Base-by-base conservation (phyloP, 2,113 vertebrate species). In the Callaeas wilsoni region DNA sequence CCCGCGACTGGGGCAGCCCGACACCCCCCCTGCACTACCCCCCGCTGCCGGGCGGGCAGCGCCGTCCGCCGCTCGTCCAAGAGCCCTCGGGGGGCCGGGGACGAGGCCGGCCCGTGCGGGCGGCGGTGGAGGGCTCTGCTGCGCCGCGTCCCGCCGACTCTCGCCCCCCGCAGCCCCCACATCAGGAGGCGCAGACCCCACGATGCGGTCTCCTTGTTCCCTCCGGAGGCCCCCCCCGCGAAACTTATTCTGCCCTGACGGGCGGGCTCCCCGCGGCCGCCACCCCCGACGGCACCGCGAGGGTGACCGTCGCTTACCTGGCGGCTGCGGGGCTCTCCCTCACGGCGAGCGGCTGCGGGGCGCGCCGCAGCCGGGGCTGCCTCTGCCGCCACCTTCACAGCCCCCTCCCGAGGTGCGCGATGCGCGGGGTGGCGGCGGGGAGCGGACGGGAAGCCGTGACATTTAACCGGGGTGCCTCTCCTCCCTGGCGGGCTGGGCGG, bases 221-320 rank as follows among this genome's bases (percentile, higher is more conserved):
- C 20, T 29, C 19, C 44, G 23, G 30, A 41, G 18, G 3, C 32
- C 5, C 7, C n/a, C 25, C 10, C 33, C 71, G 12, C 16, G 26
- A 84, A 96, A 97, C 92, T 97, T 96, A 53, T 74, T 50, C 16
- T 87, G 57, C 74, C 67, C 44, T 70, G 32, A 41, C 65, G 10
- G 21, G 39, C 46, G 16, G 60, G 22, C 7, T 68, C 35, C 55
- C 47, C 23, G 13, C 17, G 19, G n/a, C 63, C 37, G 56, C 42
- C 52, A 41, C 39, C 64, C 76, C 67, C 73, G 91, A 37, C 52
- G 76, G 46, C 87, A 33, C 19, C 12, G 26, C 32, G 33, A 70
- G n/a, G 60, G 37, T 22, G 35, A 44, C 70, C 13, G 21, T 26
- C 27, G n/a, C 97, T 97, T 98, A 98, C 98, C 98, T 97, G 83